Percentiles rank a stretch among this genome's conserved stretches.
Conservation (phyloP, 2,888 invertebrate species). For the Biston stratarius region DNA sequence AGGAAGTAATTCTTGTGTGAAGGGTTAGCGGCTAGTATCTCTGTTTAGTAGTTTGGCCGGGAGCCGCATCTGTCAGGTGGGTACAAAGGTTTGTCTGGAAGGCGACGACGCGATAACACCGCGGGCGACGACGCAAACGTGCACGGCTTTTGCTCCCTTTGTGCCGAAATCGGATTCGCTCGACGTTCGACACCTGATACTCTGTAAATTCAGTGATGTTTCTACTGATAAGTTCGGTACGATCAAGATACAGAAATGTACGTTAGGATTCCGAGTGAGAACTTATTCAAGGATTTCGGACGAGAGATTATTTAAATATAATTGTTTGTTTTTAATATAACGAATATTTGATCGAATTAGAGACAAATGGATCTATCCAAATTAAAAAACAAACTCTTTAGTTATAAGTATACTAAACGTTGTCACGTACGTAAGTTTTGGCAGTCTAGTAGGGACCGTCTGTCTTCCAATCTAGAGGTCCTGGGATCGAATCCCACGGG, state of each 20-base stretch:
- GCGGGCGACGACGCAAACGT: constrained; percentile 63
- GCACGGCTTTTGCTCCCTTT: constrained; percentile 47
- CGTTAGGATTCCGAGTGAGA: not conserved
- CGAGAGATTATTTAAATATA: no score
- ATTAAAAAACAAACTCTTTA: no score
- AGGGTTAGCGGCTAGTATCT: constrained; percentile 44
- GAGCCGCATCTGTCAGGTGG: constrained; percentile 63
- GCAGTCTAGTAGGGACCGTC: no score
- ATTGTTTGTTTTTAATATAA: no score
- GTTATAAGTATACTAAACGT: no score
- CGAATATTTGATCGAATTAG: no score
- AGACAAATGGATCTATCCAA: no score
- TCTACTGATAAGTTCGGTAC: constrained; percentile 22
- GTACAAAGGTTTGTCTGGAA: constrained; percentile 62
- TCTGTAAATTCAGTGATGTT: constrained; percentile 28
- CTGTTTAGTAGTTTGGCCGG: constrained; percentile 55
- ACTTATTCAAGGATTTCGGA: not conserved
- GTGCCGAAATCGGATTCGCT: constrained; percentile 52
- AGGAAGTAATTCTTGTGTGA: constrained; percentile 42
- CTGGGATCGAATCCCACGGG: no score
- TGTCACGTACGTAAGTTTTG: no score
- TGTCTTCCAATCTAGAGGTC: no score
- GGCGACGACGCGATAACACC: constrained; percentile 64
- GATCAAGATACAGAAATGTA: constrained; percentile 17
- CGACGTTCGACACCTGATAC: constrained; percentile 42